Percentiles rank a stretch among this genome's conserved stretches.
Evolutionary conservation across 2,888 invertebrate genomes (phyloP).

Genomic region (Mesorhabditis spiculigera): DNA sequence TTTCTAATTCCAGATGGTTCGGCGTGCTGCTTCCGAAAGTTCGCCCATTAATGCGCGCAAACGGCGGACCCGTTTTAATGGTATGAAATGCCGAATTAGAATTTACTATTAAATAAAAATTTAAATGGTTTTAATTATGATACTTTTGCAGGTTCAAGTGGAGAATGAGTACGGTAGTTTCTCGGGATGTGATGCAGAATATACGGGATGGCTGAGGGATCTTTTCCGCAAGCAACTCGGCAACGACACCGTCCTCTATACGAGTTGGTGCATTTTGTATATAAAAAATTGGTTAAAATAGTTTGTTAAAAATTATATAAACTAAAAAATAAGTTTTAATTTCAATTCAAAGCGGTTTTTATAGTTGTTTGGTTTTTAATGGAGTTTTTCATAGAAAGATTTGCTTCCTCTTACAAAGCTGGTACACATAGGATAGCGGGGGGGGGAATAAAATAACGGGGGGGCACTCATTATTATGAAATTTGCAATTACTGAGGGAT

Average conservation of each 20-base stretch:
- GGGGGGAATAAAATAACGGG: too few relatives aligned
- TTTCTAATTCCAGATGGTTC: constrained; percentile 24
- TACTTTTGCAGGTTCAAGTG: constrained; percentile 59
- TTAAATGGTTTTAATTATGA: background rate
- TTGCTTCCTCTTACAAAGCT: background rate
- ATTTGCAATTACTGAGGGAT: too few relatives aligned
- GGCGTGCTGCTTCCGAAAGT: constrained; percentile 62
- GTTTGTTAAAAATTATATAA: too few relatives aligned
- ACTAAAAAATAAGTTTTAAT: too few relatives aligned
- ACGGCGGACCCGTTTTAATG: constrained; percentile 63
- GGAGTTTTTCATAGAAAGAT: background rate
- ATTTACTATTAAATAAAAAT: background rate
- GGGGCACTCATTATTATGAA: too few relatives aligned
- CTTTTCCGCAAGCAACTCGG: constrained; percentile 67
- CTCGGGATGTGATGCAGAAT: constrained; percentile 70
- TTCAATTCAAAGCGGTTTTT: too few relatives aligned
- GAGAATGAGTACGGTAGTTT: constrained; percentile 70
- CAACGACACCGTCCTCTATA: constrained; percentile 74
- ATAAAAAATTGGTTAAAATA: too few relatives aligned
- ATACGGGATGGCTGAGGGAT: constrained; percentile 71
- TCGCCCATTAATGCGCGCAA: constrained; percentile 59
- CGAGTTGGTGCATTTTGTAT: constrained; percentile 30
- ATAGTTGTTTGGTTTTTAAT: background rate
- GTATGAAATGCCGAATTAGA: background rate
- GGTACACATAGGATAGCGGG: too few relatives aligned